Percentiles rank a stretch among this genome's conserved stretches.
phyloP scores from a whole-genome alignment of 1,140 invertebrate species.

The Bombus huntii region DNA sequence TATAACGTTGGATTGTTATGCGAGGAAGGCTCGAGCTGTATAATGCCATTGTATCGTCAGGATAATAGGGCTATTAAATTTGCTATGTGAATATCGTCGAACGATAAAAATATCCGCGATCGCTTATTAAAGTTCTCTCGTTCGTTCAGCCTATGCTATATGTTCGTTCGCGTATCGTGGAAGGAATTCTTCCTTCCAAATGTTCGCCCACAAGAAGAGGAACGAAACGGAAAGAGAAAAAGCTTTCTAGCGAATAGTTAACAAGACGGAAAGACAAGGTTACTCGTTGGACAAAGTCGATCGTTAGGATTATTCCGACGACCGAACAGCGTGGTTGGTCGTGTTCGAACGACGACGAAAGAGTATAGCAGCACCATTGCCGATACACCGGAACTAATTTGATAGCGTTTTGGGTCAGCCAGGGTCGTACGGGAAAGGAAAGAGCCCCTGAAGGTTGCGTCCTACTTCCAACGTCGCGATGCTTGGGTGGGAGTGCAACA shows the following conservation, averaged over 20 bases:
- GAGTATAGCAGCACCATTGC: background rate
- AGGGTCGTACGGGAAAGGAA: slow-evolving; percentile 47
- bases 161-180: rapidly evolving
- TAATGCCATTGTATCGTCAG: slow-evolving; percentile 56
- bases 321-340: no score
- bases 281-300: slow-evolving; percentile 1
- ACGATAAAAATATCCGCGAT: slow-evolving; percentile 41
- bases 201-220: rapidly evolving
- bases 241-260: background rate
- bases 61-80: slow-evolving; percentile 63
- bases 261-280: background rate
- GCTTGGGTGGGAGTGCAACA: slow-evolving; percentile 64
- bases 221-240: no score
- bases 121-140: slow-evolving; percentile 25
- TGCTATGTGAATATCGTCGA: slow-evolving; percentile 21
- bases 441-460: slow-evolving; percentile 65
- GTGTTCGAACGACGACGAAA: background rate
- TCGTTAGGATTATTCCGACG: background rate
- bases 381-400: slow-evolving; percentile 50
- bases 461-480: slow-evolving; percentile 69
- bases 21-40: slow-evolving; percentile 41
- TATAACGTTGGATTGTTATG: slow-evolving; percentile 65
- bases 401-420: slow-evolving; percentile 54
- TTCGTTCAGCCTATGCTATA: no score
- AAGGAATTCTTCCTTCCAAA: no score